phyloP scores from a whole-genome alignment of 2,888 invertebrate genomes.

The Emmelina monodactyla region DNA sequence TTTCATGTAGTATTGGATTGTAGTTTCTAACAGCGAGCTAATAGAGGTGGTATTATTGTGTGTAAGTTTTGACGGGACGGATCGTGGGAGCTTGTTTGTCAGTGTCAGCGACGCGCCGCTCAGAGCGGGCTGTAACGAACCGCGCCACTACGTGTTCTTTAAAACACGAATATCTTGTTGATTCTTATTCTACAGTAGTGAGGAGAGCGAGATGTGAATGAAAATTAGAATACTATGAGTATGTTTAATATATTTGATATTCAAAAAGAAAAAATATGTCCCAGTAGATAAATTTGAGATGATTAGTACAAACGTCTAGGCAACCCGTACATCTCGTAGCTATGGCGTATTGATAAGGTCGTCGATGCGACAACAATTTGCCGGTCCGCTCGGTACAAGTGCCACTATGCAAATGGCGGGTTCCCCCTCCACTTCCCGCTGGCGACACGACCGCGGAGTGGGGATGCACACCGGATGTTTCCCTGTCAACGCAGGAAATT shows the following conservation, averaged over 20 bases:
- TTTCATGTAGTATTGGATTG: neutral
- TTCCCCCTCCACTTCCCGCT: constrained; percentile 56
- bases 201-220: neutral
- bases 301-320: neutral
- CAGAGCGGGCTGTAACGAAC: constrained; percentile 39
- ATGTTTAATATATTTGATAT: too few relatives aligned
- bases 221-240: too few relatives aligned
- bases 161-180: neutral
- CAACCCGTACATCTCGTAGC: constrained; percentile 23
- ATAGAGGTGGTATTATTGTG: neutral
- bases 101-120: constrained; percentile 20
- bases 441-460: constrained; percentile 20
- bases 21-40: neutral
- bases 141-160: constrained; percentile 20
- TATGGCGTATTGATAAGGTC: constrained; percentile 53
- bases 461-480: constrained; percentile 50
- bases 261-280: too few relatives aligned
- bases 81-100: constrained; percentile 20
- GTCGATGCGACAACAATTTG: constrained; percentile 61
- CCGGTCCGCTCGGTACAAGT: constrained; percentile 54
- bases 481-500: constrained; percentile 63
- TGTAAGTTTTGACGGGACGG: constrained; percentile 3
- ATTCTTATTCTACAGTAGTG: neutral
- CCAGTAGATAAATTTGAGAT: too few relatives aligned
- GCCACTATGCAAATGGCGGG: constrained; percentile 58